These are phyloP conservation scores for Oikopleura albicans DNA, from an alignment of 23 tunicate genomes.

Conservation along the genomic window DNA sequence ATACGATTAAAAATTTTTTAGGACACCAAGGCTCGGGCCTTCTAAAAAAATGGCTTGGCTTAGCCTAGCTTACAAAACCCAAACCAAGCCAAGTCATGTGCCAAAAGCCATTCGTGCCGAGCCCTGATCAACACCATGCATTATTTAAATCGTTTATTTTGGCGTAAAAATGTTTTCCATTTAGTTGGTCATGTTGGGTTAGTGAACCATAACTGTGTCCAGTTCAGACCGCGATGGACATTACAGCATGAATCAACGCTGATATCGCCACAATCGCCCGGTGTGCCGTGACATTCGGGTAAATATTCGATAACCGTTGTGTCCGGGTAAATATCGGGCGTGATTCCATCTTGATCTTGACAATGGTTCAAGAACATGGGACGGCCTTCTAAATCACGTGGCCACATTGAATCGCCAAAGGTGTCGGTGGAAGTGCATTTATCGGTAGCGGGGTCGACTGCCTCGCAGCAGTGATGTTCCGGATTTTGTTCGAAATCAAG, in stretches of 20 bases:
- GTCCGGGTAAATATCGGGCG: background rate
- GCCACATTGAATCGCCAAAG: background rate
- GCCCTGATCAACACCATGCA: too few relatives aligned
- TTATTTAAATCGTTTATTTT: too few relatives aligned
- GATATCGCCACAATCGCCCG: background rate
- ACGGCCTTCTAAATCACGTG: background rate
- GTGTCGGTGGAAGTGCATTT: too few relatives aligned
- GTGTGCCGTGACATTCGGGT: background rate
- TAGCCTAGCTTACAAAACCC: too few relatives aligned
- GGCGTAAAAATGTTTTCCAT: too few relatives aligned
- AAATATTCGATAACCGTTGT: background rate
- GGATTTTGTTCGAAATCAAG: conserved; percentile 2
- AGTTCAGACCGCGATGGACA: background rate
- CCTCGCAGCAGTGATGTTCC: background rate
- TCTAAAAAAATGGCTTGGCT: too few relatives aligned
- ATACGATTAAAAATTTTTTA: too few relatives aligned
- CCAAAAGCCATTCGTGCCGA: too few relatives aligned
- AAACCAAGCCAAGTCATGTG: too few relatives aligned
- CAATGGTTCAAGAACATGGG: background rate
- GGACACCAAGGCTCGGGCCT: too few relatives aligned
- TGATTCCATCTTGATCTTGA: background rate
- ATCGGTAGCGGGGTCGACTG: too few relatives aligned
- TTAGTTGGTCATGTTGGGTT: too few relatives aligned
- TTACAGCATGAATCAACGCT: background rate
- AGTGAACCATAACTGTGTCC: background rate